phyloP scores from a whole-genome alignment of 1,140 invertebrate species.

The Drosophila tristis region DNA sequence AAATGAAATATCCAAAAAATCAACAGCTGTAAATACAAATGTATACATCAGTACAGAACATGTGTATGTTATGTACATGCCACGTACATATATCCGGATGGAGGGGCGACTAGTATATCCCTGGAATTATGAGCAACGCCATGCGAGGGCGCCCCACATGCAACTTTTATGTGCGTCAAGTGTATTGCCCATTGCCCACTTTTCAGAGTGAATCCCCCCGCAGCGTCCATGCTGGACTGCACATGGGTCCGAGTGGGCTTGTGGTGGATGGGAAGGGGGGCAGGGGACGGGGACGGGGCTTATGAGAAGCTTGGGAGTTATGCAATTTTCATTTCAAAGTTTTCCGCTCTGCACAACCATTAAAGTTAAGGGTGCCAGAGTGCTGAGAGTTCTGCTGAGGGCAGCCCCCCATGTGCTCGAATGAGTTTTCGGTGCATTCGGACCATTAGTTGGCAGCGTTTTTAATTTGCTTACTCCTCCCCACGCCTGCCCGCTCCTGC shows the following conservation, averaged over 20 bases:
- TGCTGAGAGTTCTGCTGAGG: constrained; percentile 2
- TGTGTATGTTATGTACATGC: background rate
- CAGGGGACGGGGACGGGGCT: background rate
- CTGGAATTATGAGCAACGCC: constrained; percentile 11
- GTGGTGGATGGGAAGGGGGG: background rate
- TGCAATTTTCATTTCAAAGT: constrained; percentile 74
- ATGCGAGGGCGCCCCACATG: constrained; percentile 44
- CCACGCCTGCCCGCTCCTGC: too few relatives aligned
- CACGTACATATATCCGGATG: background rate
- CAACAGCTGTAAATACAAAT: constrained; percentile 53
- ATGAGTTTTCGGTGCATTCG: constrained; percentile 57
- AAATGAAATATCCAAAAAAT: background rate
- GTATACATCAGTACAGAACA: constrained; percentile 15
- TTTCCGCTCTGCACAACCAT: constrained; percentile 36
- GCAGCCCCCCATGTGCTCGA: constrained; percentile 30
- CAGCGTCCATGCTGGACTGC: background rate
- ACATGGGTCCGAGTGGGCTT: constrained; percentile 18
- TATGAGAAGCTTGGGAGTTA: constrained; percentile 53
- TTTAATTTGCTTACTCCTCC: constrained; percentile 55
- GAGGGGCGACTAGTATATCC: constrained; percentile 17
- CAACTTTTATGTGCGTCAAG: constrained; percentile 62
- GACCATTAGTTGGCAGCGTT: constrained; percentile 63
- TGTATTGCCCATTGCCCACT: constrained; percentile 19
- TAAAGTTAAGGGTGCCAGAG: constrained; percentile 25
- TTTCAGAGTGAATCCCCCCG: background rate